phyloP scores from a whole-genome alignment of 2,888 invertebrate genomes.

The Agriopis marginaria region DNA sequence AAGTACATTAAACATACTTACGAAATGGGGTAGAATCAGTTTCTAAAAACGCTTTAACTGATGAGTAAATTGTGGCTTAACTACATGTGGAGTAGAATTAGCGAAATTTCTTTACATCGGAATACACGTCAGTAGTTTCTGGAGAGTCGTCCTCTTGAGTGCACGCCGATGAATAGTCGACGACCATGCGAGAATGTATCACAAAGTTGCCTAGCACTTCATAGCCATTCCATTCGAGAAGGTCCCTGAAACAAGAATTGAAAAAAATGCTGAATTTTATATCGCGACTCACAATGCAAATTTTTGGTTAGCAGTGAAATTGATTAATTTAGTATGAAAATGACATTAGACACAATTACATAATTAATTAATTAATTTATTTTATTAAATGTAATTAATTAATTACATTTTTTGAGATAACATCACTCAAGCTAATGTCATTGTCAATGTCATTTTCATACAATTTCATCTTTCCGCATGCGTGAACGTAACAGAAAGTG shows the following conservation, averaged over 20 bases:
- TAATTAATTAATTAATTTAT: no score
- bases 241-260: constrained; percentile 60
- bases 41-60: not conserved
- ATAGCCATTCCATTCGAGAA: constrained; percentile 80
- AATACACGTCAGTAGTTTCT: constrained; percentile 62
- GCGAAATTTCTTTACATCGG: constrained; percentile 69
- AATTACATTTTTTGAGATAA: no score
- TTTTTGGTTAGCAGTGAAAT: no score
- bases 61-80: not conserved
- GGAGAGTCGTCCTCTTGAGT: constrained; percentile 65
- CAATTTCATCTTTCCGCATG: no score
- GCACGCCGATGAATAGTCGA: constrained; percentile 56
- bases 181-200: constrained; percentile 64
- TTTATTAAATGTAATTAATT: no score
- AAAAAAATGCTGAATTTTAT: no score
- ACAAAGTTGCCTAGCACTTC: constrained; percentile 66
- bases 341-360: no score
- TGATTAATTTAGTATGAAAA: no score
- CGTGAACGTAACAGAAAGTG: no score
- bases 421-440: no score
- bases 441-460: no score
- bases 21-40: not conserved
- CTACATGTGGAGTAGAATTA: constrained; percentile 18
- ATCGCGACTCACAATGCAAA: no score
- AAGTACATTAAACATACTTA: not conserved